Conservation (phyloP, 2,888 invertebrate species). For the Brachylomia viminalis region DNA sequence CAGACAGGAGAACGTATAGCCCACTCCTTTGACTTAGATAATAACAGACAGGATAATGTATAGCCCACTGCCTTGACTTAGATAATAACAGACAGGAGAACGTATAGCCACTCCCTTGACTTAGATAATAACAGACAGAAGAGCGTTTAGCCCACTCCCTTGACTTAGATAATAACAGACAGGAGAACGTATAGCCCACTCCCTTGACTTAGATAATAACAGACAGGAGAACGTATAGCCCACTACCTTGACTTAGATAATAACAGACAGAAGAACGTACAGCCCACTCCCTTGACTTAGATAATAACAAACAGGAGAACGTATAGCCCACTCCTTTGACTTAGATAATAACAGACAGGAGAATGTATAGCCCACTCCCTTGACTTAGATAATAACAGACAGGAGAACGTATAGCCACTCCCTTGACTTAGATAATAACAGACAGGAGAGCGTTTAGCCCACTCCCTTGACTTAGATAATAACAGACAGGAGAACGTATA, state of each 20-base stretch:
- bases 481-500: neutral
- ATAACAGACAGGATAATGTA: neutral
- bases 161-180: neutral
- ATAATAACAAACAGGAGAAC: neutral
- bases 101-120: neutral
- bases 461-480: neutral
- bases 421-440: neutral
- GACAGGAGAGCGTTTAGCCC: neutral
- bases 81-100: neutral
- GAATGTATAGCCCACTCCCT: neutral
- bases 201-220: neutral
- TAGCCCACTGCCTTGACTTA: neutral
- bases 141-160: neutral
- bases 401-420: neutral
- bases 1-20: neutral
- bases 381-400: neutral
- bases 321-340: neutral
- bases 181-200: neutral
- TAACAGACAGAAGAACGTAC: neutral
- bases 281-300: neutral
- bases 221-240: neutral
- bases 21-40: neutral
- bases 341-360: neutral
- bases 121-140: neutral
- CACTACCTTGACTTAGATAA: neutral